phyloP scores from a whole-genome alignment of 2,888 invertebrate species.

The Drosophila sordidula region DNA sequence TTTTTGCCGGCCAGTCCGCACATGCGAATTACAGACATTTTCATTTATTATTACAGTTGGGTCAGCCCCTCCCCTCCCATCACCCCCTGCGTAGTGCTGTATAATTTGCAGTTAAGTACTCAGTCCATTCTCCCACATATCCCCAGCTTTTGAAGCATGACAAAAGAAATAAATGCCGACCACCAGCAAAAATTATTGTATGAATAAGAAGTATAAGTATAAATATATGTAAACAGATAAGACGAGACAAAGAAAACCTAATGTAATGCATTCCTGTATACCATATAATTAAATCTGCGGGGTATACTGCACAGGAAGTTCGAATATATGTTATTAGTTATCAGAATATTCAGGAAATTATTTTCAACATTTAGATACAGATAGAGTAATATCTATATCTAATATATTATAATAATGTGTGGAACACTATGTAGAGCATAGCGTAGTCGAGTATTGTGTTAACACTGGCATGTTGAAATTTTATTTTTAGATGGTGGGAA shows the following conservation, averaged over 20 bases:
- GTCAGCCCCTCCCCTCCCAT: constrained; percentile 24
- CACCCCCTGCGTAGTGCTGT: constrained; percentile 29
- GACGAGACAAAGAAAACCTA: constrained; percentile 45
- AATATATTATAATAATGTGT: not conserved
- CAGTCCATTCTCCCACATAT: constrained; percentile 58
- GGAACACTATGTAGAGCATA: constrained; percentile 29
- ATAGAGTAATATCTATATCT: too few relatives aligned
- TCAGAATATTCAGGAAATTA: not conserved
- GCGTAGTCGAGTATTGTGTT: constrained; percentile 32
- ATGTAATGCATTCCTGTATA: constrained; percentile 43
- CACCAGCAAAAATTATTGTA: constrained; percentile 52
- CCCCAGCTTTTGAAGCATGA: constrained; percentile 55
- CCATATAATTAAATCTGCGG: constrained; percentile 10
- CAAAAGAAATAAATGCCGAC: constrained; percentile 47
- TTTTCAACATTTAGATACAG: not conserved
- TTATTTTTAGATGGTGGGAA: constrained; percentile 77
- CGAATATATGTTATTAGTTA: not conserved
- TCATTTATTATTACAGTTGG: constrained; percentile 71
- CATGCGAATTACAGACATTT: constrained; percentile 78
- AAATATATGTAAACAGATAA: constrained; percentile 44
- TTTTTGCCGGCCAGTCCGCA: constrained; percentile 41
- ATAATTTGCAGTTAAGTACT: constrained; percentile 70
- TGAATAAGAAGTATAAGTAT: constrained; percentile 34
- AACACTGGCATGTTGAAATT: constrained; percentile 44
- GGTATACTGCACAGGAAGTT: constrained; percentile 19